phyloP scores from a whole-genome alignment of 2,888 invertebrate genomes.

The Crocallis elinguaria region DNA sequence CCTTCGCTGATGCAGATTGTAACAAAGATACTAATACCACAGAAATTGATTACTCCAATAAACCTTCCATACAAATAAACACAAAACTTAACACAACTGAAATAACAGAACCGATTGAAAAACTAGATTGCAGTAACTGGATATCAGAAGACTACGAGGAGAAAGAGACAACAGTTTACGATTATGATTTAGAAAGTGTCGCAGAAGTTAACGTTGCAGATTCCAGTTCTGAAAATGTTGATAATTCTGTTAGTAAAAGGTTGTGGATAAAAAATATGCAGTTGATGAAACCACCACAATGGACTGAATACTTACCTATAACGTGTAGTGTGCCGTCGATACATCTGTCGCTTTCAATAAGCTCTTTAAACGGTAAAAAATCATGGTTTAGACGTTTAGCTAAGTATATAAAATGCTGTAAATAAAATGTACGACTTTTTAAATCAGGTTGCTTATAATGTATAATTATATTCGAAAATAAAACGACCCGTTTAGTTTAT shows the following conservation, averaged over 20 bases:
- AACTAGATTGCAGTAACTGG: conserved; percentile 50
- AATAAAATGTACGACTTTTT: conserved; percentile 38
- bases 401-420: conserved; percentile 63
- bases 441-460: conserved; percentile 5
- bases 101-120: conserved; percentile 51
- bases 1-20: conserved; percentile 22
- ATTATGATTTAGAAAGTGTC: conserved; percentile 29
- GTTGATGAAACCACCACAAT: conserved; percentile 56
- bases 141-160: conserved; percentile 44
- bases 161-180: conserved; percentile 33
- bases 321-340: conserved; percentile 52
- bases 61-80: conserved; percentile 20
- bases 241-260: conserved; percentile 36
- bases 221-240: conserved; percentile 9
- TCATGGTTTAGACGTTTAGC: conserved; percentile 59
- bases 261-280: conserved; percentile 51
- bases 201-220: conserved; percentile 17
- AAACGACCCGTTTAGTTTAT: conserved; percentile 58
- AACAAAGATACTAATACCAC: conserved; percentile 26
- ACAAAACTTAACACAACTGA: conserved; percentile 16
- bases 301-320: conserved; percentile 53
- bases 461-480: conserved; percentile 49
- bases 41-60: conserved; percentile 25
- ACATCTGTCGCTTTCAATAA: conserved; percentile 54
- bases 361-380: conserved; percentile 40